phyloP scores from a whole-genome alignment of 2,888 invertebrate genomes.

The Idaea biselata region DNA sequence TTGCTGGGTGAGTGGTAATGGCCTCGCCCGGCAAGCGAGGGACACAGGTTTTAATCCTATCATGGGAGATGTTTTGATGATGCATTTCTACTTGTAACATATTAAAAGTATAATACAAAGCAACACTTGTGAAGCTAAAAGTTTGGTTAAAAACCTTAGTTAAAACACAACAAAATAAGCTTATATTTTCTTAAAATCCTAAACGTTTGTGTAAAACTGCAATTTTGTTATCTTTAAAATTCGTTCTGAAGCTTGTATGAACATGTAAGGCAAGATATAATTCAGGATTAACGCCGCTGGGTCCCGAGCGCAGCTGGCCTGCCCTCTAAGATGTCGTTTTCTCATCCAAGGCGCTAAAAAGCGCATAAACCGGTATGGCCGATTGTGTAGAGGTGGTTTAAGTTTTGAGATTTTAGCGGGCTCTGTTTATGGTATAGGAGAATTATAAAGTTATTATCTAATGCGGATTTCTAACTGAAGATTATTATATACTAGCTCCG shows the following conservation, averaged over 20 bases:
- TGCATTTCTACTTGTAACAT: too few species aligned
- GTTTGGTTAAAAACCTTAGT: background rate
- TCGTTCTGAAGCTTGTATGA: slow-evolving; percentile 17
- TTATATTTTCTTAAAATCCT: background rate
- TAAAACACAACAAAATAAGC: background rate
- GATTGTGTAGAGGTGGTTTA: slow-evolving; percentile 47
- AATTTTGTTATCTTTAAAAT: slow-evolving; percentile 13
- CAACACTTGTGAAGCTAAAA: too few species aligned
- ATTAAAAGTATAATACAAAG: background rate
- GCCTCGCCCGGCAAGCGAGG: too few species aligned
- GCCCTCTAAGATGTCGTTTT: slow-evolving; percentile 52
- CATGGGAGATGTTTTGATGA: too few species aligned
- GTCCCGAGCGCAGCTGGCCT: slow-evolving; percentile 45
- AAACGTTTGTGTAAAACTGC: slow-evolving; percentile 4
- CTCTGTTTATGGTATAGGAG: background rate
- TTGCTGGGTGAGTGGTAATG: too few species aligned
- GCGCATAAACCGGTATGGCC: slow-evolving; percentile 67
- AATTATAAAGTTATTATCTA: too few species aligned
- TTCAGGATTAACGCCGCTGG: slow-evolving; percentile 28
- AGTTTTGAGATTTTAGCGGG: slow-evolving; percentile 28
- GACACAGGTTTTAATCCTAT: too few species aligned
- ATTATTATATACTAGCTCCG: too few species aligned
- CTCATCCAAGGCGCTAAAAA: slow-evolving; percentile 69
- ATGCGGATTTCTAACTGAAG: background rate
- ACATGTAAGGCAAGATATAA: slow-evolving; percentile 21